These are phyloP conservation scores for Petaurus breviceps DNA, from an alignment of 2,113 vertebrate species.

Conservation along the genomic window DNA sequence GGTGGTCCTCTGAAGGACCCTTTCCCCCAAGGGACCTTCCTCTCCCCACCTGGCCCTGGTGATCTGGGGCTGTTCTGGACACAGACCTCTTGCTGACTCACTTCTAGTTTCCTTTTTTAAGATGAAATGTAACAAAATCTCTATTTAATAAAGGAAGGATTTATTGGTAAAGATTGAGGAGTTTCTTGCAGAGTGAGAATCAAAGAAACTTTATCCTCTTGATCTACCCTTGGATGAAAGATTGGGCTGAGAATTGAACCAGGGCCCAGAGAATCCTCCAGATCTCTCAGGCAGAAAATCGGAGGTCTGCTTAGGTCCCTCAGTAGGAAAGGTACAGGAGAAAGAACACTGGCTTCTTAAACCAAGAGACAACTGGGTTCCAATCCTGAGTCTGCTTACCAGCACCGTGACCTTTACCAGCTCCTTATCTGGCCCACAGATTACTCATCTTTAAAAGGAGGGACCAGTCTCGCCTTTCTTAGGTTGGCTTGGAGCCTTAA, in stretches of 20 bases:
- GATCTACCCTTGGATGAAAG: conserved; percentile 69
- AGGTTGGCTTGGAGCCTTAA: neutral
- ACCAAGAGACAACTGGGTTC: neutral
- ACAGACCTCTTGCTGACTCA: conserved; percentile 28
- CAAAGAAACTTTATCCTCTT: conserved; percentile 73
- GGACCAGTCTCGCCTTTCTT: neutral
- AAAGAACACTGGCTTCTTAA: neutral
- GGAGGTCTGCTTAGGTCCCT: neutral
- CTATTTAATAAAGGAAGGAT: conserved; percentile 77
- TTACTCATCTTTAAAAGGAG: neutral
- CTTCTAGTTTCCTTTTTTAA: conserved; percentile 19
- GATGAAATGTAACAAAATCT: conserved; percentile 64
- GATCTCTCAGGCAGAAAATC: neutral
- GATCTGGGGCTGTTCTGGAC: conserved; percentile 14
- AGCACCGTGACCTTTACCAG: neutral
- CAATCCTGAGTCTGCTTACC: neutral
- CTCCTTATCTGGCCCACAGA: neutral
- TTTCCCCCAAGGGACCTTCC: neutral
- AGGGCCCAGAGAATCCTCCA: conserved; percentile 42
- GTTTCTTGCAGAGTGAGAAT: conserved; percentile 58
- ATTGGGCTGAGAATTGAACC: conserved; percentile 76
- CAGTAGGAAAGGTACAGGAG: neutral
- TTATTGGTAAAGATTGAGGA: conserved; percentile 58
- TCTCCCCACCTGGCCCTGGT: neutral
- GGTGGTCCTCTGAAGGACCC: neutral